Percentiles rank a stretch among this genome's conserved stretches.
phyloP scores from a whole-genome alignment of 2,113 vertebrate genomes.

The Mus musculus region GRCm39 chr12:25068501-25069000 shows the following conservation, averaged over 20 bases:
- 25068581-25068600: not conserved
- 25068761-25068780: not conserved
- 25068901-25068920: not conserved
- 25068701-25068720: not conserved
- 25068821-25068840: not conserved
- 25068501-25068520: not conserved
- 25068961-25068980: not conserved
- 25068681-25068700: not conserved
- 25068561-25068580: not conserved
- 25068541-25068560: not conserved
- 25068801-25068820: not conserved
- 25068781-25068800: not conserved
- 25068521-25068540: not conserved
- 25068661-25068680: not conserved
- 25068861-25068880: not conserved
- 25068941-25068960: not conserved
- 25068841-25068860: not conserved
- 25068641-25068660: not conserved
- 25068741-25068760: not conserved
- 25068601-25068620: not conserved
- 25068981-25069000: not conserved
- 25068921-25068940: not conserved
- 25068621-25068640: not conserved
- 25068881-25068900: not conserved
- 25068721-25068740: not conserved